Base-by-base conservation (phyloP, 2,113 vertebrate genomes). In the Macheiramphus alcinus region DNA sequence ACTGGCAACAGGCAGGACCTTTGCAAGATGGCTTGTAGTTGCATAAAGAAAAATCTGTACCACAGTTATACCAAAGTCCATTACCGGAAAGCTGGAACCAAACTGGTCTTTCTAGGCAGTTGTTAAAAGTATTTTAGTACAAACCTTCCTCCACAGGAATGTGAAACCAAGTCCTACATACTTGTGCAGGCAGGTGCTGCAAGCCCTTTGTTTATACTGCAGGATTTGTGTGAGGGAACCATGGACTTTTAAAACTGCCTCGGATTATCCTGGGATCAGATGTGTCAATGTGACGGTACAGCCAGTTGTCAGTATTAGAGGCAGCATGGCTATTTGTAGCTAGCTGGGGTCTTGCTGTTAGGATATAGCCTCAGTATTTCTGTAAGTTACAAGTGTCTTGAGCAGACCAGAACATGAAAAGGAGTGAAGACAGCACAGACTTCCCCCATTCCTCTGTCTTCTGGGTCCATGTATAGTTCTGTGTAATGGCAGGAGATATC, bases 211-310 rank as follows among this genome's bases (percentile, higher is more conserved):
- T 79, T 63, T 32, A 22, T 34, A 73, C 48, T 2, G 4, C 48
- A 26, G 29, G 21, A 17, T 52, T 86, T 63, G 40, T 43, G 45
- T 25, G 59, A 78, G 36, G 43, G n/a, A 75, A 0, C 38, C 19
- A 4, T 2, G 6, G 53, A 21, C 34, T 59, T 58, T 0, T 25
- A 19, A 50, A 25, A n/a, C n/a, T 76, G 48, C 36, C 52, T 68
- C 48, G 19, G 11, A 25, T 47, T 59, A 4, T 8, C 16, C 34
- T 43, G 53, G 56, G 36, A 19, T 5, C 0, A 0, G 31, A 86
- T 16, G 10, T 32, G 36, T 56, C 3, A 2, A 1, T 68, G 62
- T 5, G 12, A 16, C 11, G 4, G 25, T 26, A 7, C 42, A 53
- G 16, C 20, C 2, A 27, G 32, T 40, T 58, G 2, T 9, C 58